Evolutionary conservation across 2,113 vertebrate species (phyloP).

Genomic region (Coryphaenoides rupestris): DNA sequence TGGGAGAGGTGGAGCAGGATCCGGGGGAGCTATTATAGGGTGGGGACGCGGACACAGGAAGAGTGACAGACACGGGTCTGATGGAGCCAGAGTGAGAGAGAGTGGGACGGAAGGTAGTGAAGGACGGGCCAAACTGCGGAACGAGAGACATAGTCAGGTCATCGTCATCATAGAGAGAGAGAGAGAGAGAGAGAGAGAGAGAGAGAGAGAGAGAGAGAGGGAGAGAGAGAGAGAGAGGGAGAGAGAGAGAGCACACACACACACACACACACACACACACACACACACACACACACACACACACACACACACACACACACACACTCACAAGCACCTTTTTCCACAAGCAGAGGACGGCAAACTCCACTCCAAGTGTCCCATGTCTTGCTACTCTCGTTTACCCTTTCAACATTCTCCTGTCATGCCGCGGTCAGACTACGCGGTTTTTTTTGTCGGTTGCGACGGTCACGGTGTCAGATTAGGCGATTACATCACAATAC

Average conservation of each 20-base stretch:
- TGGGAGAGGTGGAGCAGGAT: slow-evolving; percentile 77
- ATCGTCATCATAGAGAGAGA: background rate
- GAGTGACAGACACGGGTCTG: slow-evolving; percentile 78
- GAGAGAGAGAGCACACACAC: background rate
- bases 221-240: slow-evolving; percentile 1
- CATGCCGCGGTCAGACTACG: no score
- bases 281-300: no score
- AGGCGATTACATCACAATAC: no score
- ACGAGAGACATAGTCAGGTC: slow-evolving; percentile 66
- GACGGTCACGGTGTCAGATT: no score
- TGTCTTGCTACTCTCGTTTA: background rate
- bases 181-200: background rate
- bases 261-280: no score
- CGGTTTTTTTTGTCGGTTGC: no score
- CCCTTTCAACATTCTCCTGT: no score
- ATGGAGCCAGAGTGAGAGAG: slow-evolving; percentile 77
- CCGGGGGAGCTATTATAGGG: slow-evolving; percentile 74
- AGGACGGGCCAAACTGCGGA: slow-evolving; percentile 79
- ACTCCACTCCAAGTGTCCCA: no score
- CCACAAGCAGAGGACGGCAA: no score
- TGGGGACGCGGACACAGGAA: slow-evolving; percentile 78
- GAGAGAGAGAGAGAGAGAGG: background rate
- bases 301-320: no score
- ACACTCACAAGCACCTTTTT: no score
- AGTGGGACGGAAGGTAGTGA: slow-evolving; percentile 80